phyloP scores from a whole-genome alignment of 2,113 vertebrate species.

The Dicaeum eximium region DNA sequence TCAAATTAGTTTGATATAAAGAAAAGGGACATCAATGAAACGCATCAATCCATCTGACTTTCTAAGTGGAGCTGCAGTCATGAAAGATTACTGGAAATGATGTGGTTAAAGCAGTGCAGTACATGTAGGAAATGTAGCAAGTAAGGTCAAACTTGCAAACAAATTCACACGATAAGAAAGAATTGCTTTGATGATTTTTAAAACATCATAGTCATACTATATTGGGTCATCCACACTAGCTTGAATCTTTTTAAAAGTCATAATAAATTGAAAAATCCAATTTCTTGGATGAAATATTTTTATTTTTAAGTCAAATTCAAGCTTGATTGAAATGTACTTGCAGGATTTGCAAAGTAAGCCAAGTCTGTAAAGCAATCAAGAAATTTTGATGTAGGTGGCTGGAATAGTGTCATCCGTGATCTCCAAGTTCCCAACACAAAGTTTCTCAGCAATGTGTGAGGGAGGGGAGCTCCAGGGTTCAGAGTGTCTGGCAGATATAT shows the following conservation, averaged over 20 bases:
- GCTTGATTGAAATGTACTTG: conserved; percentile 50
- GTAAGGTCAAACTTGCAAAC: conserved; percentile 44
- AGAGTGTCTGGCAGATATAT: background rate
- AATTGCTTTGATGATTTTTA: conserved; percentile 49
- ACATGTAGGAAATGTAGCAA: background rate
- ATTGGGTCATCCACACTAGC: conserved; percentile 38
- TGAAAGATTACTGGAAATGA: conserved; percentile 8
- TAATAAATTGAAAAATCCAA: conserved; percentile 59
- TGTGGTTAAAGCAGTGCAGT: background rate
- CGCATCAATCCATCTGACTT: conserved; percentile 16
- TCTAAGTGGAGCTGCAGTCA: background rate
- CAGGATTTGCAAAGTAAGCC: conserved; percentile 49
- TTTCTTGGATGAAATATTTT: conserved; percentile 69
- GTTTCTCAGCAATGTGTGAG: background rate
- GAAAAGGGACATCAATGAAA: background rate
- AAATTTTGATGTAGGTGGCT: background rate
- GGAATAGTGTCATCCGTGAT: background rate
- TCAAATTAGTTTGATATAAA: background rate
- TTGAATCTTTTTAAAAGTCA: conserved; percentile 39
- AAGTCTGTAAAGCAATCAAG: conserved; percentile 53
- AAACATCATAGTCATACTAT: conserved; percentile 21
- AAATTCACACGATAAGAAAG: conserved; percentile 27
- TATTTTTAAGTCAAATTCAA: conserved; percentile 61
- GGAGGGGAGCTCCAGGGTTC: background rate
- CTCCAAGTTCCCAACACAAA: background rate